Evolutionary conservation across 2,797 vertebrate genomes (phyloP).

Genomic region (Apodemus agrarius): DNA sequence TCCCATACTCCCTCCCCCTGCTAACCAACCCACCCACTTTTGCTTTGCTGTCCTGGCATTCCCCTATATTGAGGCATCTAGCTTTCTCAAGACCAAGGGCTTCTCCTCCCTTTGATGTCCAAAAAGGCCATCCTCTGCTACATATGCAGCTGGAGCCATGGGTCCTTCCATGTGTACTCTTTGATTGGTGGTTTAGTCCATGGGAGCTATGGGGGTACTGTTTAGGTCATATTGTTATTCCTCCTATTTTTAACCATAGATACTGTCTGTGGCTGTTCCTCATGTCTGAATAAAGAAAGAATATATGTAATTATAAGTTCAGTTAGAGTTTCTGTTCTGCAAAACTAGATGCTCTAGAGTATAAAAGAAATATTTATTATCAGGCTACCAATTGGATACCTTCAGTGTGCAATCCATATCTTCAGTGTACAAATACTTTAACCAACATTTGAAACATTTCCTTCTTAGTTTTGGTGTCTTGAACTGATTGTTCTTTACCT

Average conservation of each 20-base stretch:
- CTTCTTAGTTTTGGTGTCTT: background rate
- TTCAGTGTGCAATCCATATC: background rate
- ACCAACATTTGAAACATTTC: background rate
- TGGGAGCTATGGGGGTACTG: too few species aligned
- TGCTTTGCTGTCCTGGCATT: too few species aligned
- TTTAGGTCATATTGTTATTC: too few species aligned
- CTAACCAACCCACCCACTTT: too few species aligned
- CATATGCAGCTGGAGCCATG: too few species aligned
- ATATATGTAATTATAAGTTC: background rate
- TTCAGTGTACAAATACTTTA: background rate
- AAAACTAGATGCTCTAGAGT: accelerated
- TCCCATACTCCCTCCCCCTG: too few species aligned
- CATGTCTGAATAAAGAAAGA: background rate
- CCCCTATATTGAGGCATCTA: too few species aligned
- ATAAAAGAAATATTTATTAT: background rate
- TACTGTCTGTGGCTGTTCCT: background rate
- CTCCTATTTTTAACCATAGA: background rate
- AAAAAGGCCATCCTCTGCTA: too few species aligned
- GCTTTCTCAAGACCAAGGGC: too few species aligned
- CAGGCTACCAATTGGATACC: background rate
- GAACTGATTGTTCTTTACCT: background rate
- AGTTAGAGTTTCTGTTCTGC: background rate
- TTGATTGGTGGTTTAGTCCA: too few species aligned
- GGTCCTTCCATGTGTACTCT: too few species aligned
- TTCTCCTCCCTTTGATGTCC: too few species aligned